A percentile compares a stretch with the other conserved stretches of the same genome.
Conservation (phyloP, 2,888 invertebrate genomes). For the Drosophila picticornis region DNA sequence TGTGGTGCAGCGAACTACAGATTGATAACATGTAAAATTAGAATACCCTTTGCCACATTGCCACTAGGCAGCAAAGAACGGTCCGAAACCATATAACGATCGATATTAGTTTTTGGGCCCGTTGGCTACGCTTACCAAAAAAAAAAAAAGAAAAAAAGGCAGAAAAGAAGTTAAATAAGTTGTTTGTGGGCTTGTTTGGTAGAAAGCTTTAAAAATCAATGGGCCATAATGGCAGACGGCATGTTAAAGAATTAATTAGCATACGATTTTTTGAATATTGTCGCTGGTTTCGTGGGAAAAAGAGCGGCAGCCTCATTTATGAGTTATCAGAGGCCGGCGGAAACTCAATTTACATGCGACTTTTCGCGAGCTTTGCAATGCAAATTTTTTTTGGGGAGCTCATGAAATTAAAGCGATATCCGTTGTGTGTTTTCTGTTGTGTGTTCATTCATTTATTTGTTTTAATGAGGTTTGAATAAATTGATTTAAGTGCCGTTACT, state of each 20-base stretch:
- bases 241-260: slow-evolving; percentile 74
- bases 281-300: slow-evolving; percentile 72
- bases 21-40: slow-evolving; percentile 7
- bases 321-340: slow-evolving; percentile 58
- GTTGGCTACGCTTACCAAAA: slow-evolving; percentile 28
- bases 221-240: slow-evolving; percentile 57
- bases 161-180: slow-evolving; percentile 58
- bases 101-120: slow-evolving; percentile 28
- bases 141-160: too few relatives aligned
- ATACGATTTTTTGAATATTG: slow-evolving; percentile 68
- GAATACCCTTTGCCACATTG: slow-evolving; percentile 5
- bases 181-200: slow-evolving; percentile 70
- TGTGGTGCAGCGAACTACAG: slow-evolving; percentile 41
- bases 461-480: slow-evolving; percentile 32
- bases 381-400: slow-evolving; percentile 42
- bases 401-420: slow-evolving; percentile 32
- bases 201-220: slow-evolving; percentile 75
- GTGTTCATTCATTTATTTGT: slow-evolving; percentile 24
- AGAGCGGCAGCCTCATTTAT: slow-evolving; percentile 32
- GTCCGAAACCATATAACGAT: slow-evolving; percentile 41
- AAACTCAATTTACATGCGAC: slow-evolving; percentile 37
- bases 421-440: slow-evolving; percentile 34
- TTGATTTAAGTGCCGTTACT: slow-evolving; percentile 47
- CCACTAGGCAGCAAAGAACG: slow-evolving; percentile 23
- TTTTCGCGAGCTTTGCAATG: slow-evolving; percentile 55